phyloP scores from a whole-genome alignment of 2,797 vertebrate genomes.

The Pangasius mekongensis region DNA sequence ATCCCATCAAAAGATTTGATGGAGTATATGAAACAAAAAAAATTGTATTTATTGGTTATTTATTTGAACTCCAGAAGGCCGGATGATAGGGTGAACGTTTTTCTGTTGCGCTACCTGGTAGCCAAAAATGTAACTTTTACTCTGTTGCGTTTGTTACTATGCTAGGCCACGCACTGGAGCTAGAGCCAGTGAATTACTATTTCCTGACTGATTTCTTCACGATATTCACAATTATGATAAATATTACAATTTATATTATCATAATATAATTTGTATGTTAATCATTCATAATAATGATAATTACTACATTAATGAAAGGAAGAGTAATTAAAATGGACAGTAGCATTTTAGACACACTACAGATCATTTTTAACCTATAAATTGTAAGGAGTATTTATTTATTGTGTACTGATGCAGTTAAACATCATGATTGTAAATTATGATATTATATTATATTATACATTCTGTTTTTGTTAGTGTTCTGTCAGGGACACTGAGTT shows the following conservation, averaged over 20 bases:
- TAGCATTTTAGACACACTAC: not conserved
- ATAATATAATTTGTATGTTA: too few relatives aligned
- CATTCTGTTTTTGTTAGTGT: not conserved
- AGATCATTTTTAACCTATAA: not conserved
- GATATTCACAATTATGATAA: not conserved
- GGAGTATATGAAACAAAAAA: not conserved
- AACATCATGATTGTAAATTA: too few relatives aligned
- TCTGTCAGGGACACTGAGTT: not conserved
- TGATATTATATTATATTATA: not conserved
- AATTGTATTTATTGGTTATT: not conserved
- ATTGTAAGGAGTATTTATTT: too few relatives aligned
- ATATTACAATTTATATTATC: not conserved
- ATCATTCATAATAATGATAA: not conserved
- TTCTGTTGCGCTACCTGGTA: not conserved
- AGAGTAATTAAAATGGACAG: not conserved
- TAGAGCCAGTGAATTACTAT: not conserved
- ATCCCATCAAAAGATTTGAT: not conserved
- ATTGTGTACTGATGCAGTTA: too few relatives aligned
- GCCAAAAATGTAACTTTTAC: not conserved
- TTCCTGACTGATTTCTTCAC: not conserved
- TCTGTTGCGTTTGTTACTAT: not conserved
- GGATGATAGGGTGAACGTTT: not conserved
- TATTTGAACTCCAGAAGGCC: not conserved
- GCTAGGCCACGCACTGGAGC: not conserved
- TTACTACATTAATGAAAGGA: not conserved